A percentile compares a stretch with the other conserved stretches of the same genome.
These are phyloP conservation scores for Anadara kagoshimensis DNA, from an alignment of 1,140 invertebrate species.

Conservation along the genomic window DNA sequence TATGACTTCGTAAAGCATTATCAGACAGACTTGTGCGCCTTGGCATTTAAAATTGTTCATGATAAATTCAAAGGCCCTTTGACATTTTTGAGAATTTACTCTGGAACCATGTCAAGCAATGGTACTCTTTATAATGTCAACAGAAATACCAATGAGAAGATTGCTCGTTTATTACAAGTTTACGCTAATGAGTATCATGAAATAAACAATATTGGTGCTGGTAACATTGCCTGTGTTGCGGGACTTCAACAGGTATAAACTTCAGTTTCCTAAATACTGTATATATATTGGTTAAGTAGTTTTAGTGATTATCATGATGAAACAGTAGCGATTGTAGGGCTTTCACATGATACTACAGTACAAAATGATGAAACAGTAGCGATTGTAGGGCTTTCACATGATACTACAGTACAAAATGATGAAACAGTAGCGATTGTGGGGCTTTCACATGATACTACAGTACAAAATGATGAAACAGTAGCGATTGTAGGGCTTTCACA, in stretches of 20 bases:
- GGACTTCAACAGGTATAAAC: slow-evolving; percentile 38
- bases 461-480: no score
- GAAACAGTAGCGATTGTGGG: no score
- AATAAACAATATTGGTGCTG: slow-evolving; percentile 80
- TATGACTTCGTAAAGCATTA: slow-evolving; percentile 49
- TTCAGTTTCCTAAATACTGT: not conserved
- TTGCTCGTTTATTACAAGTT: slow-evolving; percentile 81
- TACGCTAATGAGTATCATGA: slow-evolving; percentile 91
- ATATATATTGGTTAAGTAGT: no score
- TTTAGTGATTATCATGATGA: no score
- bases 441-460: no score
- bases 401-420: no score
- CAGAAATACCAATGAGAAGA: slow-evolving; percentile 80
- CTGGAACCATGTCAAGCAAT: slow-evolving; percentile 82
- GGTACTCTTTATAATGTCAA: slow-evolving; percentile 87
- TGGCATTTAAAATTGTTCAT: slow-evolving; percentile 54
- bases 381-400: no score
- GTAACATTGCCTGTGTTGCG: slow-evolving; percentile 82
- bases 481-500: no score
- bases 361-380: no score
- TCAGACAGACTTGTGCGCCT: slow-evolving; percentile 81
- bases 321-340: no score
- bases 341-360: no score
- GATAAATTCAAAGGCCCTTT: slow-evolving; percentile 80
- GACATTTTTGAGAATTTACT: slow-evolving; percentile 91